Percentiles rank a stretch among this genome's conserved stretches.
Evolutionary conservation across 2,113 vertebrate species (phyloP).

Genomic region (Gnathochromis pfefferi): DNA sequence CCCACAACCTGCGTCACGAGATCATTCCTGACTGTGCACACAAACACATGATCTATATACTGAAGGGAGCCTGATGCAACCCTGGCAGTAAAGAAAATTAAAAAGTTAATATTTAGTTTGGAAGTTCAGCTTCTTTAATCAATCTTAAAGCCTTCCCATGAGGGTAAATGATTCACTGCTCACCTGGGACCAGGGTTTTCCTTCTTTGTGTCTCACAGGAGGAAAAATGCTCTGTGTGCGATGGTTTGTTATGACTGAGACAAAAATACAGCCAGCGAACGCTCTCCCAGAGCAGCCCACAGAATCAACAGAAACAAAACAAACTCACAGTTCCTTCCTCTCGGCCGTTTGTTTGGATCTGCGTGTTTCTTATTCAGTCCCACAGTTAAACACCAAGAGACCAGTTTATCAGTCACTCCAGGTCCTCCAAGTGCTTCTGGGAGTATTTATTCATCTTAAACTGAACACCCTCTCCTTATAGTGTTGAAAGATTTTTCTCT

Average conservation of each 20-base stretch:
- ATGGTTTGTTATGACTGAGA: neutral
- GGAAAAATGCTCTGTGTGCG: neutral
- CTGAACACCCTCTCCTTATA: neutral
- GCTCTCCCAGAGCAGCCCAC: neutral
- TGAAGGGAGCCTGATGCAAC: neutral
- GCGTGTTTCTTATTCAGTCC: neutral
- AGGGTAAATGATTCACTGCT: neutral
- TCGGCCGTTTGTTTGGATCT: neutral
- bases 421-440: neutral
- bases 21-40: constrained; percentile 2
- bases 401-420: neutral
- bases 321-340: neutral
- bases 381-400: neutral
- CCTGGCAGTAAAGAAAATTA: neutral
- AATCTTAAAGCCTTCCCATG: neutral
- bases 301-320: neutral
- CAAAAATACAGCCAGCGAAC: neutral
- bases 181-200: neutral
- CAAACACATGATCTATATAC: neutral
- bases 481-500: neutral
- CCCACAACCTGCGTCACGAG: constrained; percentile 59
- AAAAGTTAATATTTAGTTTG: neutral
- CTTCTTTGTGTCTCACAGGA: neutral
- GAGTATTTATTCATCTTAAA: neutral
- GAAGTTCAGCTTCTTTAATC: neutral